phyloP scores from a whole-genome alignment of 1,140 invertebrate genomes.

The Zaprionus taronus region DNA sequence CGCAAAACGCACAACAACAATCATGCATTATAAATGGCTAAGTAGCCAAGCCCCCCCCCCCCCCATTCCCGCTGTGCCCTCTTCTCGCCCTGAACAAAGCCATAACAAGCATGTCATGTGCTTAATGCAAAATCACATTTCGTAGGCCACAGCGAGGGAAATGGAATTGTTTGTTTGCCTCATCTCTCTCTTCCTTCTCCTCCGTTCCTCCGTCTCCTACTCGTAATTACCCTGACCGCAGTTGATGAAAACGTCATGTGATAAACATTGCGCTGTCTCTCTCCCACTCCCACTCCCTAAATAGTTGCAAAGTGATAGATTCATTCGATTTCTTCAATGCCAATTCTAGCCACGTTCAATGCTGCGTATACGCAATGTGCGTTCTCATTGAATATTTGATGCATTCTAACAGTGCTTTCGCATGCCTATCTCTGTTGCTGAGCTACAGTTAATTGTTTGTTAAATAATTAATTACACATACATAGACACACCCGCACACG shows the following conservation, averaged over 20 bases:
- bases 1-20: constrained; percentile 3
- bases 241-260: constrained; percentile 26
- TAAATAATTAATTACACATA: constrained; percentile 75
- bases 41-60: not conserved
- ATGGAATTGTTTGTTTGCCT: constrained; percentile 5
- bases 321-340: constrained; percentile 1
- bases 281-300: not conserved
- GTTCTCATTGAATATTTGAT: constrained; percentile 55
- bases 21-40: constrained; percentile 40
- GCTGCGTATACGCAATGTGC: constrained; percentile 48
- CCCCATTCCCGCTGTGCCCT: not conserved
- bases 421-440: constrained; percentile 37
- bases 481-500: constrained; percentile 12
- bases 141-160: constrained; percentile 9
- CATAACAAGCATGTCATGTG: constrained; percentile 19
- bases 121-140: constrained; percentile 36
- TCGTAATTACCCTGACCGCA: constrained; percentile 29
- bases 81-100: not conserved
- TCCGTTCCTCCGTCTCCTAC: not conserved
- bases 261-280: not conserved
- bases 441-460: constrained; percentile 71
- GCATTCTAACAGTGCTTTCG: constrained; percentile 70
- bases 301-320: constrained; percentile 1
- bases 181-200: not conserved
- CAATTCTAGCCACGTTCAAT: constrained; percentile 8